Evolutionary conservation across 2,113 vertebrate genomes (phyloP), one percentile per base, ranked within the genome.

Genomic region (Epinephelus fuscoguttatus): DNA sequence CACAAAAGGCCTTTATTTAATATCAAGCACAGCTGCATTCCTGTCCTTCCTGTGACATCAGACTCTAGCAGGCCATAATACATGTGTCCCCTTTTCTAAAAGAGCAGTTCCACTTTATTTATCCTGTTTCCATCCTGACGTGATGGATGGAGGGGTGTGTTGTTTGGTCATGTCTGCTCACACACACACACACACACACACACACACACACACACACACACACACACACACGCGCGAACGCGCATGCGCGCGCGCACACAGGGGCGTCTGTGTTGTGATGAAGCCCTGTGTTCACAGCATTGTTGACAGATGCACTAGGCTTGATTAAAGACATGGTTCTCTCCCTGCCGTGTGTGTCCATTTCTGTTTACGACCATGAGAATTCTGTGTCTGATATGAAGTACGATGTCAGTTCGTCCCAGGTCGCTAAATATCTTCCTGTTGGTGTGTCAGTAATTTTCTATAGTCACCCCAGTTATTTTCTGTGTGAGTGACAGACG

Each of bases 251-350:
- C 52, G 78, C 66, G 49, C 71, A 47, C 50, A 67, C 15, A 73
- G 47, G 62, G 61, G 62, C 59, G 49, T 76, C 67, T 84, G 62
- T 84, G 71, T 82, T 80, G 85, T 81, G 82, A 72, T 84, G 80
- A 67, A 86, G 45, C 49, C 64, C 72, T 86, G 78, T 80, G 61
- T 85, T 90, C 80, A 84, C 53, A 62, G 76, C 37, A 8, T 80
- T 75, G 78, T 78, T 91, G 91, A 92, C 83, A 93, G 91, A 93
- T 76, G 73, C 80, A 78, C 86, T 66, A 30, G 63, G 52, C 72
- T 72, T 93, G 81, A 91, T 92, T 93, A 94, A 92, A 89, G 79
- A 87, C 86, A 74, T 11, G 59, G 19, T 23, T 74, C 33, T 63
- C n/a, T 61, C 27, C 69, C 63, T 63, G 47, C 5, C 55, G 27